A percentile compares a stretch with the other conserved stretches of the same genome.
These are phyloP conservation scores for Drosophila conformis DNA, from an alignment of 2,888 invertebrate genomes.

Conservation along the genomic window DNA sequence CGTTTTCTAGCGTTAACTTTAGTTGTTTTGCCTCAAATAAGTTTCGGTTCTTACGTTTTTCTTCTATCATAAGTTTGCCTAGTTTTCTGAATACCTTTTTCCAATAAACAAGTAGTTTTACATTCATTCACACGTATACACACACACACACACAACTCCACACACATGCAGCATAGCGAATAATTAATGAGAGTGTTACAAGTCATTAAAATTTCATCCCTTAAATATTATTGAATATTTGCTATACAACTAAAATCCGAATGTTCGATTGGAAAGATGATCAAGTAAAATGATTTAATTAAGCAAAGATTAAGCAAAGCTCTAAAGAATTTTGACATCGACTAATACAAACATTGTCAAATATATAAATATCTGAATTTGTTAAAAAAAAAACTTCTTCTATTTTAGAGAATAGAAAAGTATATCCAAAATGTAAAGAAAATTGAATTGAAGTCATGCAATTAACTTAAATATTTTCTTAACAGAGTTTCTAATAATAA, in stretches of 20 bases:
- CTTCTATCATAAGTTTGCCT: conserved; percentile 12
- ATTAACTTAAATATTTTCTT: neutral
- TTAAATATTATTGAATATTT: neutral
- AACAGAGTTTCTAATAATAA: neutral
- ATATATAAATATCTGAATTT: neutral
- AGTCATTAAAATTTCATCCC: neutral
- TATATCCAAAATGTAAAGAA: neutral
- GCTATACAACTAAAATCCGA: neutral
- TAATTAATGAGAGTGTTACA: neutral
- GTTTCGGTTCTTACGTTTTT: conserved; percentile 19
- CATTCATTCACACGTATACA: conserved; percentile 11
- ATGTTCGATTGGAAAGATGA: neutral
- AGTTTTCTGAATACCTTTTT: conserved; percentile 25
- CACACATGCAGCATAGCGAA: neutral
- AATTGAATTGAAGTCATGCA: neutral
- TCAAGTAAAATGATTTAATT: neutral
- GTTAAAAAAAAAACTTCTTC: neutral
- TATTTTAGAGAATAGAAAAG: neutral
- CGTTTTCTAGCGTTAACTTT: conserved; percentile 18
- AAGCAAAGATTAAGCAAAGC: neutral
- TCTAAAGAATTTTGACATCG: neutral
- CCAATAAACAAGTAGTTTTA: conserved; percentile 37
- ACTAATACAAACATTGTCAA: neutral
- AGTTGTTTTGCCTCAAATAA: conserved; percentile 13
- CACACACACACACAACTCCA: conserved; percentile 2